phyloP scores from a whole-genome alignment of 1,140 invertebrate genomes.

The Habropoda laboriosa region DNA sequence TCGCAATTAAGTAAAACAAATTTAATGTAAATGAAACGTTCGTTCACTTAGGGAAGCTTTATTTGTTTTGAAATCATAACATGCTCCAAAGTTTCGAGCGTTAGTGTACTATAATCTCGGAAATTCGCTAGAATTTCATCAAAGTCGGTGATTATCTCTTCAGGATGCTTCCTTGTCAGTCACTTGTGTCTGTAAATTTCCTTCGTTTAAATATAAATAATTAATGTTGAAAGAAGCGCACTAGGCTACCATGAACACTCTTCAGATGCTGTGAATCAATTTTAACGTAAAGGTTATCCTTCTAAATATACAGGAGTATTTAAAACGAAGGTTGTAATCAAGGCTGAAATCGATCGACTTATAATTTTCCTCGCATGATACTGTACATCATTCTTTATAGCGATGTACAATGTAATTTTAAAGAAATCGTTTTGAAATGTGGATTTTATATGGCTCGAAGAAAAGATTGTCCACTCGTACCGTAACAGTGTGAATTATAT shows the following conservation, averaged over 20 bases:
- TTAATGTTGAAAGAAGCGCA: background rate
- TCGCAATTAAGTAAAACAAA: too few relatives aligned
- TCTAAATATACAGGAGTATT: slow-evolving; percentile 2
- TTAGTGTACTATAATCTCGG: too few relatives aligned
- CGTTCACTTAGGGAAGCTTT: too few relatives aligned
- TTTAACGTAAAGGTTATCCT: background rate
- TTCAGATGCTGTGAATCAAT: background rate
- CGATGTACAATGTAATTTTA: background rate
- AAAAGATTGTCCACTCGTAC: too few relatives aligned
- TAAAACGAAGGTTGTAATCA: slow-evolving; percentile 6
- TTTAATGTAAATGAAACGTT: too few relatives aligned
- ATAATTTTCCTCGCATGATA: too few relatives aligned
- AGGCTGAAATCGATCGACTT: slow-evolving; percentile 13
- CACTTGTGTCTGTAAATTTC: background rate
- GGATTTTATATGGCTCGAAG: background rate
- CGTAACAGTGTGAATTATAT: too few relatives aligned
- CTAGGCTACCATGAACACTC: background rate
- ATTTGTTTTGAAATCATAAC: too few relatives aligned
- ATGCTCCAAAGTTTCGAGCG: too few relatives aligned
- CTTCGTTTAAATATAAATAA: background rate
- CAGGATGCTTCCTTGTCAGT: too few relatives aligned
- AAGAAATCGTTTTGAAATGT: background rate
- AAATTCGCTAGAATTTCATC: too few relatives aligned
- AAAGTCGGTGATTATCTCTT: too few relatives aligned
- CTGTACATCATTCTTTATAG: background rate